These are phyloP conservation scores for Dasysyrphus tricinctus DNA, from an alignment of 2,888 invertebrate genomes.

Conservation along the genomic window DNA sequence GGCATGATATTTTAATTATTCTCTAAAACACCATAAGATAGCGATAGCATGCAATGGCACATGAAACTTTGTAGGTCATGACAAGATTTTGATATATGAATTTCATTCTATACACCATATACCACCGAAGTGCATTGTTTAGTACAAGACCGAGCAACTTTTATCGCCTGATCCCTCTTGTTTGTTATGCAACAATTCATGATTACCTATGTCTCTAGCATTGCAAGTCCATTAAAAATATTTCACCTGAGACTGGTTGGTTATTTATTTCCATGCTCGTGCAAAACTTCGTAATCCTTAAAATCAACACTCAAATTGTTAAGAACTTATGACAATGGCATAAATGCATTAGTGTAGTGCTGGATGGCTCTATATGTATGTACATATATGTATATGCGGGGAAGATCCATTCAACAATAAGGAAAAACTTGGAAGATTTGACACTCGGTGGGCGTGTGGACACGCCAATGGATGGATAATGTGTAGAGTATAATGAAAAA, in stretches of 20 bases:
- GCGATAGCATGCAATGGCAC: constrained; percentile 42
- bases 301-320: constrained; percentile 71
- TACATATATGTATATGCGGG: neutral
- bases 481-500: neutral
- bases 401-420: constrained; percentile 30
- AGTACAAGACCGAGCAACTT: constrained; percentile 29
- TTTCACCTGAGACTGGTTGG: constrained; percentile 40
- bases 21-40: constrained; percentile 28
- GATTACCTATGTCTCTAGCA: constrained; percentile 46
- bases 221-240: constrained; percentile 55
- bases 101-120: constrained; percentile 3
- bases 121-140: neutral
- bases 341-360: constrained; percentile 39
- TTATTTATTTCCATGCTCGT: constrained; percentile 26
- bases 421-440: constrained; percentile 39
- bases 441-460: constrained; percentile 28
- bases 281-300: constrained; percentile 50
- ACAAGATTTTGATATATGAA: constrained; percentile 61
- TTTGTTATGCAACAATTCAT: constrained; percentile 63
- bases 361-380: neutral
- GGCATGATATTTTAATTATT: constrained; percentile 69
- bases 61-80: constrained; percentile 65
- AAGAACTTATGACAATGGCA: constrained; percentile 51
- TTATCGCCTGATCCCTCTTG: constrained; percentile 53
- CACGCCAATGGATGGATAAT: constrained; percentile 19